Base-by-base conservation (phyloP, 2,888 invertebrate genomes). In the Drosophila meridiana region DNA sequence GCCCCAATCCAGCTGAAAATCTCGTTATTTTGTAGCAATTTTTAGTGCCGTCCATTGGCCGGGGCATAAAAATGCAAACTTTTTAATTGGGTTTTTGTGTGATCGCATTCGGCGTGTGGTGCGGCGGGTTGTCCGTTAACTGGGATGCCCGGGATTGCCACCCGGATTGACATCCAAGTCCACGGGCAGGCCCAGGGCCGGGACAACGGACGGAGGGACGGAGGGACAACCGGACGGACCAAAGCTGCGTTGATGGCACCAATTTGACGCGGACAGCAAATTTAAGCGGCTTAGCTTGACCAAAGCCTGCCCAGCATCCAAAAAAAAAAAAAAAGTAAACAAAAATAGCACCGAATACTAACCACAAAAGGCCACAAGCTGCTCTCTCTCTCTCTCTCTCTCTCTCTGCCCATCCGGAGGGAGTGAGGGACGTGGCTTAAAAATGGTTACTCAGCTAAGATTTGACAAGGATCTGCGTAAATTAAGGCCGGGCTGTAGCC, bases 31-130 rank as follows among this genome's bases (percentile, higher is more conserved):
- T 73, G 77, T 79, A 80, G 76, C 76, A 79, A 76, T 78, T 68
- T 74, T 80, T 73, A 69, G 75, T 81, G 79, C 67, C 64, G 71
- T 56, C 73, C 80, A 76, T 73, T 69, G 69, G 76, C 62, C 66
- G 63, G 65, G 69, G 81, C 82, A 87, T 87, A 87, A 87, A 87
- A 89, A 88, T 88, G 89, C 83, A 87, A 87, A 87, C 86, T 87
- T 87, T 87, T 87, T 87, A 87, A 88, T 87, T 89, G 86, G 89
- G 86, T 87, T 87, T 87, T 81, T 87, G 76, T 82, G 86, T 83
- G 86, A 86, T 86, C 86, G 76, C 80, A 82, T 76, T 73, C 69
- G 70, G 70, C 20, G 20, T 38, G 60, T 4, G 43, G 43, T 26
- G 50, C 11, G 55, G 20, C 8, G 60, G 65, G 52, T 36, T 63